Percentiles rank a stretch among this genome's conserved stretches.
These are phyloP conservation scores for Nixonia krombeini DNA, from an alignment of 1,140 invertebrate species.

Conservation along the genomic window DNA sequence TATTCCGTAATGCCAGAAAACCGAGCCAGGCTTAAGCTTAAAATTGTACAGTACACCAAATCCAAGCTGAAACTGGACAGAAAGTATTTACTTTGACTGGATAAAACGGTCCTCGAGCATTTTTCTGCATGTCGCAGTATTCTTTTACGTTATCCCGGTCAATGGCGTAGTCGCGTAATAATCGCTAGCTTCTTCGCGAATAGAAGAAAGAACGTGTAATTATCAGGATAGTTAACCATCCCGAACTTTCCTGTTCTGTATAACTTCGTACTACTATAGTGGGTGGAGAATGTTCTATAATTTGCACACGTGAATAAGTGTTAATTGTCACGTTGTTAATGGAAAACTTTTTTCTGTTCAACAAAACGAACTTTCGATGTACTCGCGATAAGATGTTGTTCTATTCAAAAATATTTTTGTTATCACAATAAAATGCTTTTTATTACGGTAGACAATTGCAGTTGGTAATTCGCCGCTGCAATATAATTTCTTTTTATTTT, in stretches of 20 bases:
- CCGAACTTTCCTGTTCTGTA: no score
- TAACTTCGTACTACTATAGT: not conserved
- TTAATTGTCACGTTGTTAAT: no score
- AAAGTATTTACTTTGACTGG: conserved; percentile 10
- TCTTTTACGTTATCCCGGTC: not conserved
- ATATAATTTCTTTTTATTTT: no score
- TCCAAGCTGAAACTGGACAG: not conserved
- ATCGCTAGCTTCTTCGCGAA: not conserved
- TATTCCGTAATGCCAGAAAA: no score
- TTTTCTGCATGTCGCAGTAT: conserved; percentile 10
- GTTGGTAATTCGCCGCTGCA: no score
- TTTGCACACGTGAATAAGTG: not conserved
- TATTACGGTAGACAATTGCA: no score
- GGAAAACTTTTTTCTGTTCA: not conserved
- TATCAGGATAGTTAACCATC: no score
- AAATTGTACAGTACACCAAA: no score
- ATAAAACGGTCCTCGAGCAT: conserved; percentile 15
- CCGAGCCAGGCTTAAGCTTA: no score
- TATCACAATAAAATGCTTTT: no score
- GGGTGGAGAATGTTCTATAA: not conserved
- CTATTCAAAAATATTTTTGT: no score
- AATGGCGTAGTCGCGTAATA: conserved; percentile 2
- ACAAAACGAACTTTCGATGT: not conserved
- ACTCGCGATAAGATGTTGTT: no score
- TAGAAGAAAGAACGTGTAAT: not conserved